Conservation (phyloP, 2,888 invertebrate genomes). For the Stenoptilia bipunctidactyla region DNA sequence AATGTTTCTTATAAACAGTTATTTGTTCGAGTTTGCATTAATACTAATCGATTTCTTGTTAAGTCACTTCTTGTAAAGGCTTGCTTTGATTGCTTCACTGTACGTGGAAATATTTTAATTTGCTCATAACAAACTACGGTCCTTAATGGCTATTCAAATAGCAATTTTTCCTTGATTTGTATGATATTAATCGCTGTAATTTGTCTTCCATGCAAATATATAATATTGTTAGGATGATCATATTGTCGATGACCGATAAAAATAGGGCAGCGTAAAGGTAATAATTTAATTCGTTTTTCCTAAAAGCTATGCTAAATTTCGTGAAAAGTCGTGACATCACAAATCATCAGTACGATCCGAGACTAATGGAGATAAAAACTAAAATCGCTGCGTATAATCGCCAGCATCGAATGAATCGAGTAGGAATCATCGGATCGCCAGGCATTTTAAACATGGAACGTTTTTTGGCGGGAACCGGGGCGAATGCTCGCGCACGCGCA, state of each 20-base stretch:
- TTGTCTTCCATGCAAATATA: no score
- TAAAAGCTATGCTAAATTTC: background rate
- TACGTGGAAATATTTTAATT: slow-evolving; percentile 1
- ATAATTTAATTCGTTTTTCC: background rate
- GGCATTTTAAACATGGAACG: slow-evolving; percentile 41
- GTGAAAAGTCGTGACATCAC: slow-evolving; percentile 35
- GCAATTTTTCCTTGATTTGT: no score
- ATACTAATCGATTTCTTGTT: slow-evolving; percentile 1
- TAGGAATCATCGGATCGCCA: slow-evolving; percentile 26
- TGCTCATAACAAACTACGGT: background rate
- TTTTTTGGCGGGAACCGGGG: slow-evolving; percentile 56
- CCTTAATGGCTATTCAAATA: no score
- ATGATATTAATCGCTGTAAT: no score
- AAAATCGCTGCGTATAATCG: slow-evolving; percentile 32
- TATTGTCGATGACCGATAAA: no score
- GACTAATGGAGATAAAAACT: slow-evolving; percentile 46
- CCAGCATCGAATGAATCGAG: slow-evolving; percentile 22
- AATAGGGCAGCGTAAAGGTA: no score
- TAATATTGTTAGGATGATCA: no score
- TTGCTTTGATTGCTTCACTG: background rate
- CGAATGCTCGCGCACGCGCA: slow-evolving; percentile 58
- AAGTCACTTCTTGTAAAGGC: background rate
- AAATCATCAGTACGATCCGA: slow-evolving; percentile 38
- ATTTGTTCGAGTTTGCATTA: background rate
- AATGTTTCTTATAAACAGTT: slow-evolving; percentile 1